Percentiles rank a stretch among this genome's conserved stretches.
phyloP scores from a whole-genome alignment of 2,888 invertebrate species.

The Euproctis similis region DNA sequence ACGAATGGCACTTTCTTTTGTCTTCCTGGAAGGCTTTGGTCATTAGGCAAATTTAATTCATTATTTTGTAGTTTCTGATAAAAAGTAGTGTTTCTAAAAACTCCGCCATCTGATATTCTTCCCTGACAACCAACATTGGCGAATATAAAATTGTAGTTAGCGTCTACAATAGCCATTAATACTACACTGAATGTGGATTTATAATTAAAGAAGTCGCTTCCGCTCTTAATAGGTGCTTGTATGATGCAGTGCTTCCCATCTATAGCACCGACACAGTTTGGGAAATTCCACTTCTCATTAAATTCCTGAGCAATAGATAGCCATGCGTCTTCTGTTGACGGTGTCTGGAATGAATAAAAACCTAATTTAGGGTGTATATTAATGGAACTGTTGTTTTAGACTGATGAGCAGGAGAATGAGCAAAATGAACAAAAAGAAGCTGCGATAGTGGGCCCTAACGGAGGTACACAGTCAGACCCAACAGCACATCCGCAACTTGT shows the following conservation, averaged over 20 bases:
- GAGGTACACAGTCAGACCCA: no score
- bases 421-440: conserved; percentile 11
- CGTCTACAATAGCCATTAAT: conserved; percentile 4
- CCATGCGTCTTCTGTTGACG: background rate
- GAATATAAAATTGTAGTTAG: conserved; percentile 5
- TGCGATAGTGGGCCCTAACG: conserved; percentile 9
- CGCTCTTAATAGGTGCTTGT: conserved; percentile 13
- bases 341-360: conserved; percentile 1
- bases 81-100: background rate
- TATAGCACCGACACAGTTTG: conserved; percentile 14
- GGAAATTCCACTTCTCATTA: conserved; percentile 15
- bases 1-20: conserved; percentile 6
- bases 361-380: no score
- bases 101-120: conserved; percentile 1
- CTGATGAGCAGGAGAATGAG: conserved; percentile 6
- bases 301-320: conserved; percentile 9
- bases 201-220: conserved; percentile 19
- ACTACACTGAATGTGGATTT: conserved; percentile 18
- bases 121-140: conserved; percentile 8
- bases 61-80: background rate
- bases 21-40: background rate
- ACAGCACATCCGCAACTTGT: no score
- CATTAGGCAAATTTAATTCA: background rate
- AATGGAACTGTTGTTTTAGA: conserved; percentile 10
- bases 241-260: conserved; percentile 22